Percentiles rank a stretch among this genome's conserved stretches.
Conservation (phyloP, 92 coral and sea anemone genomes). For the Phymanthus crucifer region DNA sequence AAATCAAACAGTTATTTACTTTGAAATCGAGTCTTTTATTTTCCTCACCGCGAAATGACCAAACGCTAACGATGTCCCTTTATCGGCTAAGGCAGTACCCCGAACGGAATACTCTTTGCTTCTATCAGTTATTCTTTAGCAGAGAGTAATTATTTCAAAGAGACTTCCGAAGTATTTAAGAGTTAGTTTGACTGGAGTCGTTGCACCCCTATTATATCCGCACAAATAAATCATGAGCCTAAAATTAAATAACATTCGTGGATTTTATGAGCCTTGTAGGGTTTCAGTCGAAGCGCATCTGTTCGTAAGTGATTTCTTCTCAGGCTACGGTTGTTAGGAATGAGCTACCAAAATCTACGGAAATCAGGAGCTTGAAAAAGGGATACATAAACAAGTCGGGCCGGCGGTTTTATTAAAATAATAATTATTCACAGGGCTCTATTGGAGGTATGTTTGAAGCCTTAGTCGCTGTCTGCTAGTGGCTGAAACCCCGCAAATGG, state of each 20-base stretch:
- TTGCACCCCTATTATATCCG: constrained; percentile 59
- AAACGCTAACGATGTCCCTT: constrained; percentile 5
- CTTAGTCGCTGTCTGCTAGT: constrained; percentile 55
- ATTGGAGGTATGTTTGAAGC: constrained; percentile 55
- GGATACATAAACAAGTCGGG: constrained; percentile 79
- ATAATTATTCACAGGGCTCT: constrained; percentile 58
- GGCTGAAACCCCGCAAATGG: constrained; percentile 64
- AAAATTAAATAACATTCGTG: constrained; percentile 76
- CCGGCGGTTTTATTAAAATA: constrained; percentile 68
- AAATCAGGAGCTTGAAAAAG: constrained; percentile 61
- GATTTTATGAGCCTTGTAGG: constrained; percentile 84
- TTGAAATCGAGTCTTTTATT: not conserved
- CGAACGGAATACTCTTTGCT: constrained; percentile 14
- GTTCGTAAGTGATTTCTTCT: constrained; percentile 65
- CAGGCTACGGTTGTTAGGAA: constrained; percentile 59
- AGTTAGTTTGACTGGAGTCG: constrained; percentile 35
- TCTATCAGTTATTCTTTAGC: constrained; percentile 27
- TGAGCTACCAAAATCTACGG: constrained; percentile 67
- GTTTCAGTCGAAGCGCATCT: constrained; percentile 71
- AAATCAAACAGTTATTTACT: constrained; percentile 6
- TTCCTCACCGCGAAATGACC: constrained; percentile 33
- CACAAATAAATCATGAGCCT: constrained; percentile 82
- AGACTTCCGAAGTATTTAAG: constrained; percentile 47
- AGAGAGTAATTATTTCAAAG: constrained; percentile 44
- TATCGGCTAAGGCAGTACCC: not conserved